Percentiles rank a stretch among this genome's conserved stretches.
These are phyloP conservation scores for Drosophila rhopaloa DNA, from an alignment of 1,140 invertebrate genomes.

Conservation along the genomic window DNA sequence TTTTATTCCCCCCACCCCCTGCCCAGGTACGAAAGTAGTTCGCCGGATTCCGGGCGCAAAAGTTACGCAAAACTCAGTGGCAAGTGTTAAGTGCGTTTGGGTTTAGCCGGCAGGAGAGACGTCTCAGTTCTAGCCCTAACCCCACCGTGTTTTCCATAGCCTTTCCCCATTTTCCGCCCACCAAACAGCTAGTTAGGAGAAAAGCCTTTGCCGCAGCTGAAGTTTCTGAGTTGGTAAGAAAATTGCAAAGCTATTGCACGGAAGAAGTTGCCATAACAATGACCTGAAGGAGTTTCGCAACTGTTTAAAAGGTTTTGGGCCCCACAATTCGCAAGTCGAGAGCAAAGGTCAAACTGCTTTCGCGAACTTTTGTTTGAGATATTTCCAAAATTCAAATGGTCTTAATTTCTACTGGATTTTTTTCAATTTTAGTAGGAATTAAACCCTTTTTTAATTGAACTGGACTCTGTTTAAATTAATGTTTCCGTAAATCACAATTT, in stretches of 20 bases:
- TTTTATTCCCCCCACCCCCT: conserved; percentile 29
- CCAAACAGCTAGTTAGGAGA: conserved; percentile 66
- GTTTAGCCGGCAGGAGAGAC: conserved; percentile 59
- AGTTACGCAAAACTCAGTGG: conserved; percentile 77
- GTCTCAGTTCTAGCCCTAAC: conserved; percentile 25
- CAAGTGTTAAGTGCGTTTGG: conserved; percentile 81
- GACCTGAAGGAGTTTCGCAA: conserved; percentile 40
- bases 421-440: too few species aligned
- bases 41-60: conserved; percentile 61
- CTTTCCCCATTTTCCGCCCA: conserved; percentile 8
- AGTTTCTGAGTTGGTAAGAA: conserved; percentile 74
- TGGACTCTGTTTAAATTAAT: too few species aligned
- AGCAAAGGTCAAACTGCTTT: conserved; percentile 49
- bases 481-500: too few species aligned
- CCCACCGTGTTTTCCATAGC: conserved; percentile 4
- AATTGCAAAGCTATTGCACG: conserved; percentile 76
- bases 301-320: conserved; percentile 54
- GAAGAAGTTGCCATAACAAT: conserved; percentile 73
- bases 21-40: conserved; percentile 59
- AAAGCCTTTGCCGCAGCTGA: conserved; percentile 70
- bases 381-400: neutral
- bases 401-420: too few species aligned
- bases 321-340: conserved; percentile 14
- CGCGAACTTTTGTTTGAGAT: conserved; percentile 20
- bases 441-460: too few species aligned